Evolutionary conservation across 2,113 vertebrate species (phyloP).

Genomic region (Ariopsis seemanni): DNA sequence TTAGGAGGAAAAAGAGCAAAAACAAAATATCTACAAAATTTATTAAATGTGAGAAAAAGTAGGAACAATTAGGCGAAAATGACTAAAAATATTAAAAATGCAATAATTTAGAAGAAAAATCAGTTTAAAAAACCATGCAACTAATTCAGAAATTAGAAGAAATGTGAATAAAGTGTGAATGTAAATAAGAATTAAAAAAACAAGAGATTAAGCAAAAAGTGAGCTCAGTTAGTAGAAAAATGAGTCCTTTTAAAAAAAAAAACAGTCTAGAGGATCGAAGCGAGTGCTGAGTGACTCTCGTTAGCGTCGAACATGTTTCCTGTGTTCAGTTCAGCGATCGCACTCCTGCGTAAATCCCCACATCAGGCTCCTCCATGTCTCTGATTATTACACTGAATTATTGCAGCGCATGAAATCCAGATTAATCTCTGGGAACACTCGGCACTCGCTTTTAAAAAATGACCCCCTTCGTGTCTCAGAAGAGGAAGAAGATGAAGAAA

Average conservation of each 20-base stretch:
- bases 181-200: background rate
- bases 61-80: background rate
- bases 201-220: background rate
- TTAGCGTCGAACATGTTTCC: slow-evolving; percentile 7
- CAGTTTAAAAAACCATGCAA: background rate
- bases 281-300: background rate
- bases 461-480: slow-evolving; percentile 51
- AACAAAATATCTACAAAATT: background rate
- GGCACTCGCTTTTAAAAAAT: slow-evolving; percentile 26
- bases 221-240: no score
- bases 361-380: slow-evolving; percentile 35
- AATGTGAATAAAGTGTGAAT: background rate
- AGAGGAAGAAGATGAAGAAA: slow-evolving; percentile 53
- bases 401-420: slow-evolving; percentile 38
- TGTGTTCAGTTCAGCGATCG: background rate
- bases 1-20: background rate
- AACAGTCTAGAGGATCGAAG: background rate
- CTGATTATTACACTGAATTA: slow-evolving; percentile 39
- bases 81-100: background rate
- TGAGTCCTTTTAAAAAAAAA: no score
- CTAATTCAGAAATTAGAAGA: background rate
- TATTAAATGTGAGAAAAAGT: background rate
- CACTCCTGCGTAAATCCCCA: slow-evolving; percentile 22
- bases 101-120: background rate
- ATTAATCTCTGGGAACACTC: slow-evolving; percentile 49